Evolutionary conservation across 2,888 invertebrate species (phyloP).

Genomic region (Ceramica pisi): DNA sequence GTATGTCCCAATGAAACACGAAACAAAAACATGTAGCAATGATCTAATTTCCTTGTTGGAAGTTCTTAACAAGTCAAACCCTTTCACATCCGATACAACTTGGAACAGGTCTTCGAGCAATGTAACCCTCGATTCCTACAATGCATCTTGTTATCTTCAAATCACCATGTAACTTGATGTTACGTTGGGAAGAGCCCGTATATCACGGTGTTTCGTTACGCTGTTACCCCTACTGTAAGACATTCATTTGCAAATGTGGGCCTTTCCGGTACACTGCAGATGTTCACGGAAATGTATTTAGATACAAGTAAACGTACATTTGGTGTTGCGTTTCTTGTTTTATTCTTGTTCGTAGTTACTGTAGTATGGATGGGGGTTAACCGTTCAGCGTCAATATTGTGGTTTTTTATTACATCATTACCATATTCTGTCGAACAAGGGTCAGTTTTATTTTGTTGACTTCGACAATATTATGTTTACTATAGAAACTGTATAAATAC

Average conservation of each 20-base stretch:
- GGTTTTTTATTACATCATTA: neutral
- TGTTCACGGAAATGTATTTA: constrained; percentile 57
- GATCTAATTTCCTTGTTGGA: neutral
- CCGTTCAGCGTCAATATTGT: neutral
- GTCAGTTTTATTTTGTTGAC: neutral
- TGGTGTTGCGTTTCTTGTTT: constrained; percentile 25
- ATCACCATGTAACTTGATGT: constrained; percentile 26
- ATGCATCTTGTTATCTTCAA: constrained; percentile 22
- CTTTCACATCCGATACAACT: neutral
- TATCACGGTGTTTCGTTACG: constrained; percentile 50
- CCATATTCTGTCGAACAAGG: neutral
- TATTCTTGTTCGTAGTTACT: neutral
- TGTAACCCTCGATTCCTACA: constrained; percentile 24
- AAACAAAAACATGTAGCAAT: neutral
- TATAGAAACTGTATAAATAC: constrained; percentile 2
- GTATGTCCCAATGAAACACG: neutral
- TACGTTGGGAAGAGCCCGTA: constrained; percentile 29
- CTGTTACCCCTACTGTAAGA: constrained; percentile 64
- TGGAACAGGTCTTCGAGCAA: neutral
- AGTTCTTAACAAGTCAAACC: neutral
- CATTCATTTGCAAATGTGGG: constrained; percentile 66
- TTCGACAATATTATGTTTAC: constrained; percentile 5
- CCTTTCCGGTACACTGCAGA: constrained; percentile 70
- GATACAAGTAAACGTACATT: constrained; percentile 28
- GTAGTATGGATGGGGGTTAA: neutral